Conservation (phyloP, 2,113 vertebrate genomes). For the Hiodon tergisus region DNA sequence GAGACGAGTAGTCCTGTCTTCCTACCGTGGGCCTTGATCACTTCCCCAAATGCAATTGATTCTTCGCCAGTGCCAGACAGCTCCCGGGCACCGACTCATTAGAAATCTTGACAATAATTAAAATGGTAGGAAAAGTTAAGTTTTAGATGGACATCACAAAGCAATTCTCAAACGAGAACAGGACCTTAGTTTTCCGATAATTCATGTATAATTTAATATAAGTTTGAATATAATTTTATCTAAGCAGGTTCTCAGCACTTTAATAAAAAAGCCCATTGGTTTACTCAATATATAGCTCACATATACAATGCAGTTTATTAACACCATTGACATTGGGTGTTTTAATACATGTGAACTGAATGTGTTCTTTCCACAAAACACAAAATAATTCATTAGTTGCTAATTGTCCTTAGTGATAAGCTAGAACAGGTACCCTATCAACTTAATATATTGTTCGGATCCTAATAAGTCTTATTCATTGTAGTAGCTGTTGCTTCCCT, state of each 20-base stretch:
- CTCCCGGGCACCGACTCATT: constrained; percentile 1
- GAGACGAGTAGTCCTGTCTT: background rate
- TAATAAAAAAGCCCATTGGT: too few relatives aligned
- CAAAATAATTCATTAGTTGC: background rate
- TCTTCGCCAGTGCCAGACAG: background rate
- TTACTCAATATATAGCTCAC: too few relatives aligned
- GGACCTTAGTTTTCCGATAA: background rate
- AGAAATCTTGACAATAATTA: constrained; percentile 14
- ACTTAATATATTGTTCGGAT: too few relatives aligned
- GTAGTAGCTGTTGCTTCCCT: too few relatives aligned
- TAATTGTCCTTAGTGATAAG: too few relatives aligned
- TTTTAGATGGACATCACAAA: constrained; percentile 10
- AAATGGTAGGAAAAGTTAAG: background rate
- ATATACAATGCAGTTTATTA: too few relatives aligned
- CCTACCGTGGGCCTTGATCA: constrained; percentile 3
- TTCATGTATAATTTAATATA: background rate
- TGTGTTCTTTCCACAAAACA: background rate
- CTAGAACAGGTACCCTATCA: too few relatives aligned
- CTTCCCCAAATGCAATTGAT: constrained; percentile 18
- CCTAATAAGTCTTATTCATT: too few relatives aligned
- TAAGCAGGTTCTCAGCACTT: too few relatives aligned
- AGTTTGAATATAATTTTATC: too few relatives aligned
- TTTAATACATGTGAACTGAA: background rate
- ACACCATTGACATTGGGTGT: too few relatives aligned
- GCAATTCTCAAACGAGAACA: background rate